Conservation (phyloP, 2,113 vertebrate species). For the Scalopus aquaticus region DNA sequence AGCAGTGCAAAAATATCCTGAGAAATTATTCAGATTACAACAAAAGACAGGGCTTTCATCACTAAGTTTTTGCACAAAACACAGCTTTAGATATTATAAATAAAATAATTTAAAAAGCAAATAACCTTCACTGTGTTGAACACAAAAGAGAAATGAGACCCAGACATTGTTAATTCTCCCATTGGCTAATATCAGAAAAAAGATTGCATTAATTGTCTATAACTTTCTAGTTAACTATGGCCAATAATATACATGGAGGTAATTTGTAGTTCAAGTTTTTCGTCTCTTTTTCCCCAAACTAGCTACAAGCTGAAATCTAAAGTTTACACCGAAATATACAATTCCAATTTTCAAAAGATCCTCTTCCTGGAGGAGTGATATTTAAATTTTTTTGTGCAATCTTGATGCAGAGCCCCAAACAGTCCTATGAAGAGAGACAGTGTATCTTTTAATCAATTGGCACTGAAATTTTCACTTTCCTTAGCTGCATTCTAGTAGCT, state of each 20-base stretch:
- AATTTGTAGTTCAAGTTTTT: slow-evolving; percentile 90
- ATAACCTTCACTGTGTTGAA: slow-evolving; percentile 81
- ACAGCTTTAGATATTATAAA: slow-evolving; percentile 83
- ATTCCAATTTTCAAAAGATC: slow-evolving; percentile 87
- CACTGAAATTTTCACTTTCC: slow-evolving; percentile 85
- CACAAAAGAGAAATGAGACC: slow-evolving; percentile 79
- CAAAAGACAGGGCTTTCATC: slow-evolving; percentile 87
- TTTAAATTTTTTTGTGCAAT: slow-evolving; percentile 85
- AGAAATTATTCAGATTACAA: slow-evolving; percentile 89
- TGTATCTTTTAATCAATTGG: slow-evolving; percentile 85
- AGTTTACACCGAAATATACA: slow-evolving; percentile 86
- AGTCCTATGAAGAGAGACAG: slow-evolving; percentile 86
- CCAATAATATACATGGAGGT: slow-evolving; percentile 88
- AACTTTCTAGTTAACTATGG: slow-evolving; percentile 87
- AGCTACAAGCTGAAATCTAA: slow-evolving; percentile 84
- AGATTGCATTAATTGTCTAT: slow-evolving; percentile 84
- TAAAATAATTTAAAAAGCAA: slow-evolving; percentile 82
- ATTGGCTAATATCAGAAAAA: slow-evolving; percentile 81
- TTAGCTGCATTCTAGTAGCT: slow-evolving; percentile 98
- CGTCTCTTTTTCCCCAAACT: slow-evolving; percentile 79
- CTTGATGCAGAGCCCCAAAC: slow-evolving; percentile 86
- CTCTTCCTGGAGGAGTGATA: slow-evolving; percentile 82
- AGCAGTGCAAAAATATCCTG: slow-evolving; percentile 87
- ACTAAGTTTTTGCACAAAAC: slow-evolving; percentile 87
- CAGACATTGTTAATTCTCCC: slow-evolving; percentile 84